Conservation (phyloP, 2,888 invertebrate genomes). For the Lochmaea crataegi region DNA sequence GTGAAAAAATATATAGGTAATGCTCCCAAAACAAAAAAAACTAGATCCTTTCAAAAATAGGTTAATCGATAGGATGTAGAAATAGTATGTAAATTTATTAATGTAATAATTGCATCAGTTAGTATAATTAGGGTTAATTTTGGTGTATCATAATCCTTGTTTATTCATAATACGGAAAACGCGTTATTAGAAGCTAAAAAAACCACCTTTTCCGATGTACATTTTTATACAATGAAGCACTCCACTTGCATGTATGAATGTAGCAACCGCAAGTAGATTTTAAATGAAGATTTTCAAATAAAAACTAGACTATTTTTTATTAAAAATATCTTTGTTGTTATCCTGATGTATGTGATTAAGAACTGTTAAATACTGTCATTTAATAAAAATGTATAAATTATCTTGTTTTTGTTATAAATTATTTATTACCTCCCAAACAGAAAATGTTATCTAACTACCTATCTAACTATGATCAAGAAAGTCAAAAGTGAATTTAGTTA, state of each 20-base stretch:
- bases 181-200: background rate
- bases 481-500: no score
- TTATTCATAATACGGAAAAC: conserved; percentile 7
- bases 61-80: conserved; percentile 30
- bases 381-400: conserved; percentile 21
- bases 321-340: conserved; percentile 55
- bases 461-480: no score
- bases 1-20: conserved; percentile 17
- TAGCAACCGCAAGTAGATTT: conserved; percentile 1
- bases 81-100: conserved; percentile 25
- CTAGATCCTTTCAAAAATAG: conserved; percentile 21
- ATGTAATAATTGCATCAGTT: conserved; percentile 13
- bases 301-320: conserved; percentile 57
- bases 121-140: conserved; percentile 24
- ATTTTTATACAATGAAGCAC: conserved; percentile 19
- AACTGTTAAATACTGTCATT: conserved; percentile 40
- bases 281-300: conserved; percentile 33
- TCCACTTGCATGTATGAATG: conserved; percentile 19
- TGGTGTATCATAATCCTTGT: conserved; percentile 28
- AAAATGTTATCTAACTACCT: no score
- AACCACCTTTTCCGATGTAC: background rate
- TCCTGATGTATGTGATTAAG: conserved; percentile 58
- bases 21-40: conserved; percentile 31
- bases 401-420: background rate
- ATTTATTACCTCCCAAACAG: background rate